Conservation (phyloP, 2,888 invertebrate genomes). For the Drosophila stalkeri region DNA sequence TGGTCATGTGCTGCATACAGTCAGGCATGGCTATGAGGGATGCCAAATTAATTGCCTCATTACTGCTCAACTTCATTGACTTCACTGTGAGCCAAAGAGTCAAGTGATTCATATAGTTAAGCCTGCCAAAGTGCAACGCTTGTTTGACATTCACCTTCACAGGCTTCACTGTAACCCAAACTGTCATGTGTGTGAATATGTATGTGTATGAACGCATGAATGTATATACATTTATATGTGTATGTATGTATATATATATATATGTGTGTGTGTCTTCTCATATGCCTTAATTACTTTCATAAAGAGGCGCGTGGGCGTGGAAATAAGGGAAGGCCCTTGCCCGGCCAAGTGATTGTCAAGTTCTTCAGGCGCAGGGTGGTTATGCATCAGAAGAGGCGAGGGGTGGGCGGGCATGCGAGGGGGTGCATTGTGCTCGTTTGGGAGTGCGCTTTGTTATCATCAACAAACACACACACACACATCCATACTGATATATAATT, state of each 20-base stretch:
- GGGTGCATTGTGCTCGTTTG: neutral
- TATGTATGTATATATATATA: slow-evolving; percentile 8
- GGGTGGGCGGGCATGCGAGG: neutral
- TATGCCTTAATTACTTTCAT: slow-evolving; percentile 60
- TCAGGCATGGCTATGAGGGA: neutral
- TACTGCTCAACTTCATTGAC: neutral
- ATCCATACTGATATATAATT: neutral
- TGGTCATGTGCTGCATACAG: neutral
- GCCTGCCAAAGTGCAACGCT: neutral
- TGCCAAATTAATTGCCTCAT: neutral
- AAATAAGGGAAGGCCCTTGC: slow-evolving; percentile 40
- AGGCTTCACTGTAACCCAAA: slow-evolving; percentile 16
- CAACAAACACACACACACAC: slow-evolving; percentile 13
- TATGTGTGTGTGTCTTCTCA: slow-evolving; percentile 33
- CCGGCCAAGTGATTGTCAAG: slow-evolving; percentile 46
- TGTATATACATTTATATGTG: neutral
- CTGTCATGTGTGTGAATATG: neutral
- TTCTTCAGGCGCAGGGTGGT: slow-evolving; percentile 24
- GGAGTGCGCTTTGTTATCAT: slow-evolving; percentile 42
- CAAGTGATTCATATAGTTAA: neutral
- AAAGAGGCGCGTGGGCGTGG: slow-evolving; percentile 29
- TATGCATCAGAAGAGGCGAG: neutral
- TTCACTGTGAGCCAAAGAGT: neutral
- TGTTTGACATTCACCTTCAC: slow-evolving; percentile 3
- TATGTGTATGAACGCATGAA: slow-evolving; percentile 4